A percentile compares a stretch with the other conserved stretches of the same genome.
These are phyloP conservation scores for Phalanger gymnotis DNA, from an alignment of 2,797 vertebrate genomes.

Conservation along the genomic window DNA sequence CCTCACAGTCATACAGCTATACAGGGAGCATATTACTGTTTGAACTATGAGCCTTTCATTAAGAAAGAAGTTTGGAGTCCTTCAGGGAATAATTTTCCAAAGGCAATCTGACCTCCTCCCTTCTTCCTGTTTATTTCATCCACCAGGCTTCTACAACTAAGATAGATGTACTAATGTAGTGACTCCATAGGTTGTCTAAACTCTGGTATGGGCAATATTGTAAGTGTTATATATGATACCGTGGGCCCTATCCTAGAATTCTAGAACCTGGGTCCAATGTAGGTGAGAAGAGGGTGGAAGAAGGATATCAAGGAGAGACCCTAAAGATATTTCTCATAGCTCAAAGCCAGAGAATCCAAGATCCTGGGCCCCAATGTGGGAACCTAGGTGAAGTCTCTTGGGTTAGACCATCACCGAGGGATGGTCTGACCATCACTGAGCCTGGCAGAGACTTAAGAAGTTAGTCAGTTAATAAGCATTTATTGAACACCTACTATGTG, in stretches of 20 bases:
- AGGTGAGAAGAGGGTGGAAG: neutral
- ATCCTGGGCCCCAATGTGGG: neutral
- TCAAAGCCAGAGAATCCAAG: neutral
- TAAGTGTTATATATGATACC: neutral
- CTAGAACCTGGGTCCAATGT: neutral
- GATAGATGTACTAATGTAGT: neutral
- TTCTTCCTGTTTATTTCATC: neutral
- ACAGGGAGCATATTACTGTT: neutral
- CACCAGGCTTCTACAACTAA: neutral
- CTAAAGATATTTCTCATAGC: neutral
- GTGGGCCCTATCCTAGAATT: neutral
- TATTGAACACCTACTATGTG: neutral
- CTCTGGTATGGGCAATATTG: neutral
- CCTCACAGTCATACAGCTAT: neutral
- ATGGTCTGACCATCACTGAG: neutral
- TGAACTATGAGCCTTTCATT: neutral
- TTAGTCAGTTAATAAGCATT: neutral
- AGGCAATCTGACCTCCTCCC: neutral
- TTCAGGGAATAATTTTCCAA: neutral
- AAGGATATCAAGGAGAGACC: neutral
- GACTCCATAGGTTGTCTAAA: neutral
- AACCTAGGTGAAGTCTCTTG: neutral
- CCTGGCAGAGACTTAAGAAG: neutral
- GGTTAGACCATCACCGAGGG: neutral
- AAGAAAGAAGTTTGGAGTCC: neutral